phyloP scores from a whole-genome alignment of 2,113 vertebrate species.

The Scytalopus superciliaris region DNA sequence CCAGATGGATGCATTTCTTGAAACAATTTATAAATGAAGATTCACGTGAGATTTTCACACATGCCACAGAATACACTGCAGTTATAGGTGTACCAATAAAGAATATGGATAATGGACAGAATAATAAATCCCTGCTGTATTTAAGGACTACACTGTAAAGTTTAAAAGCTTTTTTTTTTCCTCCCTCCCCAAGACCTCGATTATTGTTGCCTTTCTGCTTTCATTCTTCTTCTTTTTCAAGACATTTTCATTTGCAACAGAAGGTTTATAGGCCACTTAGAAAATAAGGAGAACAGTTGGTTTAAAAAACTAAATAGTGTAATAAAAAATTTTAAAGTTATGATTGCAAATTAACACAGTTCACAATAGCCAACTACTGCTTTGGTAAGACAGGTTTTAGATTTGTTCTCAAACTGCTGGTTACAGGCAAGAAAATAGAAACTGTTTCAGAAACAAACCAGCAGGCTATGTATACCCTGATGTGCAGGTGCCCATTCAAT shows the following conservation, averaged over 20 bases:
- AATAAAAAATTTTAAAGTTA: slow-evolving; percentile 25
- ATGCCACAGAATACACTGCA: background rate
- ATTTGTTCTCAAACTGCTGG: background rate
- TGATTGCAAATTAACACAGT: slow-evolving; percentile 7
- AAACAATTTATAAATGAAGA: background rate
- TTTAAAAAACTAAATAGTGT: background rate
- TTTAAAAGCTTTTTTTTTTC: background rate
- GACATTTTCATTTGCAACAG: slow-evolving; percentile 26
- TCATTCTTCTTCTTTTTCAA: slow-evolving; percentile 8
- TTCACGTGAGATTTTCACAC: background rate
- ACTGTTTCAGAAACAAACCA: background rate
- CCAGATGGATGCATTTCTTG: background rate
- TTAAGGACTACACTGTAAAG: background rate
- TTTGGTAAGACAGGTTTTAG: background rate
- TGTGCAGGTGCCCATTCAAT: background rate
- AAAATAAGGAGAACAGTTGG: slow-evolving; percentile 21
- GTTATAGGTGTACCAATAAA: background rate
- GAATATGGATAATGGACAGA: background rate
- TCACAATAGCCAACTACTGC: background rate
- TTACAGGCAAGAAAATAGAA: background rate
- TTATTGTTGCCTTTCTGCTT: background rate
- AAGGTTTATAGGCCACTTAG: slow-evolving; percentile 27
- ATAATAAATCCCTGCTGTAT: background rate
- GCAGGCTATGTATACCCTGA: background rate
- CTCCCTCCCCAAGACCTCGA: background rate